phyloP scores from a whole-genome alignment of 2,113 vertebrate genomes.

The Piaya cayana region DNA sequence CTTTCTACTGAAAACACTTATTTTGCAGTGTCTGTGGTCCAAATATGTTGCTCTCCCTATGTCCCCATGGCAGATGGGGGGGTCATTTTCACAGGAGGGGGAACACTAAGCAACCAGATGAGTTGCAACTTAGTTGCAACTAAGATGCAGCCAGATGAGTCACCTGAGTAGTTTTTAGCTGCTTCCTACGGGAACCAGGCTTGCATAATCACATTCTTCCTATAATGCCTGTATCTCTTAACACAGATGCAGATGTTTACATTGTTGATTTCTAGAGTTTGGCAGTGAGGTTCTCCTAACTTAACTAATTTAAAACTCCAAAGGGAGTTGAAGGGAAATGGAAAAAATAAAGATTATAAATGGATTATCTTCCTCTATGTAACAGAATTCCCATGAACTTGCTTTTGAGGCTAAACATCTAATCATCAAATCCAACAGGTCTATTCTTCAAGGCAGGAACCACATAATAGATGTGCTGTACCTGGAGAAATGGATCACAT shows the following conservation, averaged over 20 bases:
- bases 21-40: neutral
- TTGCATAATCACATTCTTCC: neutral
- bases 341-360: neutral
- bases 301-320: neutral
- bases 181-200: neutral
- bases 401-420: neutral
- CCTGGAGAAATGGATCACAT: neutral
- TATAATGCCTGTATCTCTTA: neutral
- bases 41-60: fast-evolving
- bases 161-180: neutral
- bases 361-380: neutral
- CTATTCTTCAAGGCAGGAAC: neutral
- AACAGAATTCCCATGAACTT: neutral
- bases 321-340: neutral
- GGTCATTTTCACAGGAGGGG: neutral
- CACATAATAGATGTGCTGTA: fast-evolving
- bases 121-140: too few relatives aligned
- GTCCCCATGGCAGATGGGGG: fast-evolving
- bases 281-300: neutral
- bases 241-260: neutral
- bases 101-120: neutral
- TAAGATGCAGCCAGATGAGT: neutral
- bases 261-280: neutral
- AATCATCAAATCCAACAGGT: neutral
- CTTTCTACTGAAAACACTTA: neutral